Evolutionary conservation across 2,888 invertebrate genomes (phyloP), one percentile per base, ranked within the genome.

Genomic region (Drosophila gaucha): DNA sequence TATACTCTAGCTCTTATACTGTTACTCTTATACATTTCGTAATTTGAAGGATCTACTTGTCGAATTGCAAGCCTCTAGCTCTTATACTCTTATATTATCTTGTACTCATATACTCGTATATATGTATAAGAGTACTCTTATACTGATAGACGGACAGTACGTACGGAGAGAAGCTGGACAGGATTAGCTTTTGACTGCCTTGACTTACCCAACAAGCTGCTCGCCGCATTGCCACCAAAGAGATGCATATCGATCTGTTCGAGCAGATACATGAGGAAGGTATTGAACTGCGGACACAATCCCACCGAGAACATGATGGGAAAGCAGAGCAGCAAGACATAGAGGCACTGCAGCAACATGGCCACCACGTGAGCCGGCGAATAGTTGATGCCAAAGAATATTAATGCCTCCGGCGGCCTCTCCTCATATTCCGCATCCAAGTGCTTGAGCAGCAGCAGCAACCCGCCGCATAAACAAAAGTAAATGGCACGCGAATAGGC

Each of bases 201-300:
- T 12, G 6, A 41, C 72, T 59, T 30, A 97, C 97, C 90, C 18
- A 94, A 93, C 3, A 99, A 92, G 90, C 97, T 96, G 55, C 96
- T 96, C 9, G 96, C 95, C 0, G 97, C 97, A 88, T 96, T 97
- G 0, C 97, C 97, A 1, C 97, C 97, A 88, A 97, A 97, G 1
- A 96, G 90, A 88, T 97, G 96, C 95, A 96, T 98, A 91, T 96
- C 99, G 88, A 95, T 94, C 93, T 99, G 99, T 91, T 99, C 99
- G 78, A 99, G 93, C n/a, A 98, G 92, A 91, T 99, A 99, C 96
- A 98, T 97, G 8, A 96, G 92, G 91, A 99, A 98, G 1, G 99
- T 99, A 90, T 98, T 99, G 55, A 99, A 96, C 92, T 97, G 99
- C 3, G 99, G 99, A 89, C 99, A 96, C 43, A 99, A 93, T 1